A percentile compares a stretch with the other conserved stretches of the same genome.
These are phyloP conservation scores for Ectemnius cavifrons DNA, from an alignment of 2,888 invertebrate species.

Conservation along the genomic window DNA sequence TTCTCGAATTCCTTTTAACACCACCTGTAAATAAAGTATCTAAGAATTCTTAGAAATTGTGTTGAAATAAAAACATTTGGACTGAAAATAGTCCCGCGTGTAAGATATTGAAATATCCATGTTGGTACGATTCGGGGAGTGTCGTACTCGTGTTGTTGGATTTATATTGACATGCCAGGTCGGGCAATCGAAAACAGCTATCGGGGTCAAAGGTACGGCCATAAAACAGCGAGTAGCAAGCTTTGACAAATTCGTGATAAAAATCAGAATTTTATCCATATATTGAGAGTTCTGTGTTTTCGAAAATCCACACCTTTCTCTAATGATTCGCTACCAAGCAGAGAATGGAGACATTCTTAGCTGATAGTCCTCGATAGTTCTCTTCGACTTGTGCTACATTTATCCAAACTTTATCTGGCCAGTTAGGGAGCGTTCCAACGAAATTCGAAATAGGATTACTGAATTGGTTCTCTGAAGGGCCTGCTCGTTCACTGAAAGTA, in stretches of 20 bases:
- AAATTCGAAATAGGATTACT: conserved; percentile 1
- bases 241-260: not conserved
- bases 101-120: not conserved
- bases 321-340: too few species aligned
- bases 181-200: not conserved
- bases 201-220: not conserved
- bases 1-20: not conserved
- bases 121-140: not conserved
- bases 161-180: not conserved
- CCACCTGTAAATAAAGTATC: not conserved
- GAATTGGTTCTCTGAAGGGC: not conserved
- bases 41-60: not conserved
- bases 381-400: too few species aligned
- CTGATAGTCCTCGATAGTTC: too few species aligned
- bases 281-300: too few species aligned
- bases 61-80: not conserved
- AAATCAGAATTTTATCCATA: too few species aligned
- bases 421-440: too few species aligned
- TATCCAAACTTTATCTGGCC: too few species aligned
- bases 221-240: not conserved
- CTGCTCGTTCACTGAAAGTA: not conserved
- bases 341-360: too few species aligned
- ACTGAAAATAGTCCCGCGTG: not conserved
- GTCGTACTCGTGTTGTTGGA: not conserved
- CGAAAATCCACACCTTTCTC: too few species aligned